phyloP scores from a whole-genome alignment of 92 coral and sea anemone genomes.

The Phenganax marumi region DNA sequence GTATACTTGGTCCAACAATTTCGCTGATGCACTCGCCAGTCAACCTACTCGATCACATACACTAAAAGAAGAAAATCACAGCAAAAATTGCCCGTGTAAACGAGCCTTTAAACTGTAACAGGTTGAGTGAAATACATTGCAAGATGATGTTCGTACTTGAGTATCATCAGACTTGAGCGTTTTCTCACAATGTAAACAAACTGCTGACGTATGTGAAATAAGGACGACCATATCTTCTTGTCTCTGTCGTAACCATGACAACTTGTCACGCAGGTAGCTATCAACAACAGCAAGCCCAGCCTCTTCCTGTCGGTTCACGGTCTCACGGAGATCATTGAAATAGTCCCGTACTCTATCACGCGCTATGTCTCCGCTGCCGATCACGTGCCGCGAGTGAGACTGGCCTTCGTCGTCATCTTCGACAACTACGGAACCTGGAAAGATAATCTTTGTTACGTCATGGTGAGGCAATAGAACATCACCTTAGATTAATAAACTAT shows the following conservation, averaged over 20 bases:
- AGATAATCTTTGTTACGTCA: no score
- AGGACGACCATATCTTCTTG: constrained; percentile 99
- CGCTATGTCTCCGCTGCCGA: constrained; percentile 88
- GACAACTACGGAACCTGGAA: constrained; percentile 69
- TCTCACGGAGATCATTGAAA: constrained; percentile 96
- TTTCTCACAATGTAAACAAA: constrained; percentile 89
- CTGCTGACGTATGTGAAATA: constrained; percentile 83
- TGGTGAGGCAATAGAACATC: no score
- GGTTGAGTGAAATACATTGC: not conserved
- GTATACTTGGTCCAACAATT: no score
- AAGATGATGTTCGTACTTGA: constrained; percentile 58
- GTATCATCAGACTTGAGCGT: constrained; percentile 90
- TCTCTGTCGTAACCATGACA: constrained; percentile 88
- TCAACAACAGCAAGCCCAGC: constrained; percentile 97
- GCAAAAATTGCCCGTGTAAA: no score
- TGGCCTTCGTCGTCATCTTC: constrained; percentile 73
- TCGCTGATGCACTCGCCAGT: no score
- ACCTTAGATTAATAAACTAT: no score
- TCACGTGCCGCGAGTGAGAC: constrained; percentile 56
- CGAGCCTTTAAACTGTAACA: not conserved
- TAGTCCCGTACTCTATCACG: constrained; percentile 81
- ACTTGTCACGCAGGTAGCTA: constrained; percentile 87
- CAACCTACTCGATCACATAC: no score
- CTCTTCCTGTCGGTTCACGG: constrained; percentile 94
- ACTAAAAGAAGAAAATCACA: no score